Percentiles rank a stretch among this genome's conserved stretches.
Conservation (phyloP, 2,888 invertebrate species). For the Megalurothrips usitatus region DNA sequence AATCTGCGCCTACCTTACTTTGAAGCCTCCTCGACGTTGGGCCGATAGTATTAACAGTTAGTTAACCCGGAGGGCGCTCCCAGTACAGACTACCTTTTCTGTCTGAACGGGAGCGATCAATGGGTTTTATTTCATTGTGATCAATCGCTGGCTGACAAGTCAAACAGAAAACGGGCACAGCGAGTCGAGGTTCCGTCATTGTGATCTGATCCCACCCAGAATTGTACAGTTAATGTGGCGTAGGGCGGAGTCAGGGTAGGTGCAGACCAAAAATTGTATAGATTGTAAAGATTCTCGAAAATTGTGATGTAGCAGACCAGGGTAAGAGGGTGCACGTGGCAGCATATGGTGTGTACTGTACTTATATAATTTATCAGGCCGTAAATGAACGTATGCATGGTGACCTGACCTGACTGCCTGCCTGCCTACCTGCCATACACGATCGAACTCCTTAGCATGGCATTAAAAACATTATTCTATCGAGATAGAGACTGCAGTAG, state of each 20-base stretch:
- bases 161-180: conserved; percentile 10
- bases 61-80: neutral
- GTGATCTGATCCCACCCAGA: conserved; percentile 24
- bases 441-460: conserved; percentile 24
- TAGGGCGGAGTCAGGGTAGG: conserved; percentile 23
- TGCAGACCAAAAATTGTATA: conserved; percentile 26
- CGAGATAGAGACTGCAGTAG: conserved; percentile 26
- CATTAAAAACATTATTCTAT: conserved; percentile 26
- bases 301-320: conserved; percentile 24
- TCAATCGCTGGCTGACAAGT: conserved; percentile 26
- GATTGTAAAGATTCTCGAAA: conserved; percentile 26
- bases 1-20: conserved; percentile 17
- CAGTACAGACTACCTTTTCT: conserved; percentile 6
- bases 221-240: conserved; percentile 24
- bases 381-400: neutral
- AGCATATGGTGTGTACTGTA: conserved; percentile 17
- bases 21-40: conserved; percentile 25
- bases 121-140: conserved; percentile 9
- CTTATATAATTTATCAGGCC: conserved; percentile 21
- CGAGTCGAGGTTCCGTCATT: conserved; percentile 24
- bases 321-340: conserved; percentile 11
- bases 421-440: conserved; percentile 25
- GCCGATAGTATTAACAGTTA: neutral
- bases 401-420: conserved; percentile 25
- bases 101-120: neutral